These are phyloP conservation scores for Phymanthus crucifer DNA, from an alignment of 92 coral and sea anemone genomes.

Conservation along the genomic window DNA sequence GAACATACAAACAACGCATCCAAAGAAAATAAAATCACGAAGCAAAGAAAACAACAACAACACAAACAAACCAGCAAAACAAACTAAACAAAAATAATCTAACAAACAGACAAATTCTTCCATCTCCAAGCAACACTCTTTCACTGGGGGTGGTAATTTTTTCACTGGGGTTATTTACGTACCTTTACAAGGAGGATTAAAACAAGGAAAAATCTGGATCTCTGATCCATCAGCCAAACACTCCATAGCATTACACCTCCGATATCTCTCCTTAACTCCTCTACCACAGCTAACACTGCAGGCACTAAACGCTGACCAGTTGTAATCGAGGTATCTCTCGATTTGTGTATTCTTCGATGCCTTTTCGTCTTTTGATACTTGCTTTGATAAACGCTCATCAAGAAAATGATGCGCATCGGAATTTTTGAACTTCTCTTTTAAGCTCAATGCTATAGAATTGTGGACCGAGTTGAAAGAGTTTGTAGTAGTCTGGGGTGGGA, in stretches of 20 bases:
- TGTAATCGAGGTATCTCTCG: constrained; percentile 27
- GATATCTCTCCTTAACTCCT: constrained; percentile 79
- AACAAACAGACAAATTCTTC: no score
- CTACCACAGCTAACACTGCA: constrained; percentile 92
- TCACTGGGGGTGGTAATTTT: not conserved
- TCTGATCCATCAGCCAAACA: constrained; percentile 71
- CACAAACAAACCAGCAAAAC: no score
- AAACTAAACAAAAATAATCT: no score
- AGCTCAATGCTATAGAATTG: not conserved
- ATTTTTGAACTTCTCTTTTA: constrained; percentile 20
- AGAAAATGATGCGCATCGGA: constrained; percentile 26
- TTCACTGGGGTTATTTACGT: not conserved
- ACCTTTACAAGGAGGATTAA: constrained; percentile 75
- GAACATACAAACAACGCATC: no score
- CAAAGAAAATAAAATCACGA: no score
- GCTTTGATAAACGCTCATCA: constrained; percentile 17
- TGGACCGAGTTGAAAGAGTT: not conserved
- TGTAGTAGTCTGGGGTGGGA: not conserved
- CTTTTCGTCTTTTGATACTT: not conserved
- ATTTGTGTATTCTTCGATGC: constrained; percentile 14
- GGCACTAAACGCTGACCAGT: constrained; percentile 80
- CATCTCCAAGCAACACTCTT: no score
- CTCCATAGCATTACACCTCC: constrained; percentile 78
- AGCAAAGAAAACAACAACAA: no score
- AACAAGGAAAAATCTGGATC: constrained; percentile 81